Evolutionary conservation across 2,888 invertebrate genomes (phyloP).

Genomic region (Proisotoma minuta): DNA sequence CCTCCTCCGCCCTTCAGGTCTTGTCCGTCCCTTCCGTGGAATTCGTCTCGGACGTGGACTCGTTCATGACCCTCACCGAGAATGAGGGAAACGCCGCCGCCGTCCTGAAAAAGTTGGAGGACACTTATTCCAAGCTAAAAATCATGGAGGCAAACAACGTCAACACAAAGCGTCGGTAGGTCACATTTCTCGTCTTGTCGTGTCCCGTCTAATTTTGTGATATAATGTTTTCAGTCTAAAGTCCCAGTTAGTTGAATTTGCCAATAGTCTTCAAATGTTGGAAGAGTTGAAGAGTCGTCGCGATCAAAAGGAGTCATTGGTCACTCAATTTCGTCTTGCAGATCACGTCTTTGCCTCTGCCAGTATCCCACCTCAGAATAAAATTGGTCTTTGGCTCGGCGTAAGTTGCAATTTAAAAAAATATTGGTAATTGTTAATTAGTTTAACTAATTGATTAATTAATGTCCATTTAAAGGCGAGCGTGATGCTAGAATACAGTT

Average conservation of each 20-base stretch:
- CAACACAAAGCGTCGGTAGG: constrained; percentile 72
- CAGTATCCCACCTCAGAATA: constrained; percentile 79
- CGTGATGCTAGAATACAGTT: constrained; percentile 93
- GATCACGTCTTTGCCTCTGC: constrained; percentile 88
- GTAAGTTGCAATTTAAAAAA: constrained; percentile 53
- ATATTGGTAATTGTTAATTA: neutral
- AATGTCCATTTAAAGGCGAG: constrained; percentile 59
- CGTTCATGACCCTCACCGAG: constrained; percentile 78
- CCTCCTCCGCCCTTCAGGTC: too few relatives aligned
- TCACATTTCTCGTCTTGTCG: neutral
- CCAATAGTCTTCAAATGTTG: constrained; percentile 85
- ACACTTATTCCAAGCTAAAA: constrained; percentile 92
- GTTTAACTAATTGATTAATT: neutral
- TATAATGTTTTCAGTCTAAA: constrained; percentile 58
- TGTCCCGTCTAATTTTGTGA: neutral
- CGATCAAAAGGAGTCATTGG: constrained; percentile 62
- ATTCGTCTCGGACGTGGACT: constrained; percentile 78
- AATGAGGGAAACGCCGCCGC: constrained; percentile 77
- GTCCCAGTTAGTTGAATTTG: constrained; percentile 89
- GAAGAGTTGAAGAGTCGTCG: constrained; percentile 77
- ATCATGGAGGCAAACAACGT: constrained; percentile 91
- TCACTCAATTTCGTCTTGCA: constrained; percentile 85
- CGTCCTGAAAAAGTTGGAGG: constrained; percentile 80
- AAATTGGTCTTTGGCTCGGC: constrained; percentile 66
- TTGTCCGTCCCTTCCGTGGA: constrained; percentile 37